Evolutionary conservation across 2,888 invertebrate genomes (phyloP), one percentile per base, ranked within the genome.

Genomic region (Eulithis prunata): DNA sequence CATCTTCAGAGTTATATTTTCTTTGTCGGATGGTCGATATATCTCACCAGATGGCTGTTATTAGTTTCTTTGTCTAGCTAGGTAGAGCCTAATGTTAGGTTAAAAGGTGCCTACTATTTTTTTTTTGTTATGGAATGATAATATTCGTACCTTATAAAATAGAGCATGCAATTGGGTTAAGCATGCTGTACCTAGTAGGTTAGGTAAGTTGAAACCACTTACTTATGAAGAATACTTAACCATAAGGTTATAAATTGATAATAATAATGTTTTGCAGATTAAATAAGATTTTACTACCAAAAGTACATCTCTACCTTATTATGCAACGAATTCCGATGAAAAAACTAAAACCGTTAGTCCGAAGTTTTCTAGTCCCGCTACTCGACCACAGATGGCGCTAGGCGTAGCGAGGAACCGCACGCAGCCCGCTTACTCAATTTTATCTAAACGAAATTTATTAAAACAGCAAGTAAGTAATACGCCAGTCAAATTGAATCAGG

Each of bases 371-470:
- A 78, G 78, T 85, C 71, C 69, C 66, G 75, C 90, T 85, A 86
- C 82, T 83, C 80, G 71, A 63, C 69, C 76, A 80, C 59, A 89
- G 90, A 87, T 89, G 89, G 88, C 89, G 90, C 76, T 73, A 81
- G 69, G 12, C 54, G 72, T 73, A 57, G n/a, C 57, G 57, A 62
- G 38, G 45, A 14, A 56, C 28, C 47, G 0, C 21, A 0, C 28
- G 6, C 2, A 52, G 32, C 28, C 8, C 49, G 11, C 51, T 14
- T 14, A 0, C 36, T 13, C 59, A 63, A 54, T 66, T 60, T 60
- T 41, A 28, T 6, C 36, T 14, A 41, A 52, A 43, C 56, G 47
- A 47, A 47, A 67, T 66, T 55, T 59, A 62, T 62, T 58, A 59
- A 43, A 55, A 55, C 53, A 38, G 53, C 49, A 32, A 59, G 62